Evolutionary conservation across 2,797 vertebrate species (phyloP).

Genomic region (Parambassis ranga): DNA sequence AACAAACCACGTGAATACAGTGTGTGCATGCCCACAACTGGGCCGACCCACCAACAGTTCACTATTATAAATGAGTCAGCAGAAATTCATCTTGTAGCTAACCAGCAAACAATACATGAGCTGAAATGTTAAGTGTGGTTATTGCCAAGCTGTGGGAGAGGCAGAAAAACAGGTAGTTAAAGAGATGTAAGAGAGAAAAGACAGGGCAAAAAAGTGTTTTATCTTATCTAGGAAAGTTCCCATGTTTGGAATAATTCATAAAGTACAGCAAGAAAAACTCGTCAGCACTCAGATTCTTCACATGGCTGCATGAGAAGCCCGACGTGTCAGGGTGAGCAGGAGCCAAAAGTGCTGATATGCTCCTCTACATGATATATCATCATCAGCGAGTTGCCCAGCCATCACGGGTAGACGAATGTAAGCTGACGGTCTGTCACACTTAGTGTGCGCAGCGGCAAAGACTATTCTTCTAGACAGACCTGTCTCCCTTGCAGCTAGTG

Average conservation of each 20-base stretch:
- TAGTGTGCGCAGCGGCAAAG: constrained; percentile 30
- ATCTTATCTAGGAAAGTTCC: not conserved
- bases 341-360: constrained; percentile 44
- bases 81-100: not conserved
- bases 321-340: constrained; percentile 13
- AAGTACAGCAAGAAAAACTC: not conserved
- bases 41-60: no score
- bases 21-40: no score
- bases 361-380: constrained; percentile 44
- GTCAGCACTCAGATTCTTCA: not conserved
- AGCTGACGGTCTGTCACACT: constrained; percentile 57
- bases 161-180: not conserved
- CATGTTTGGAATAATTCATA: constrained; percentile 8
- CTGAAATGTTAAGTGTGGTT: not conserved
- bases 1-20: no score
- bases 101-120: not conserved
- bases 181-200: not conserved
- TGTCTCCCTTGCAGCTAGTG: constrained; percentile 38
- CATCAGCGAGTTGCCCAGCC: constrained; percentile 18
- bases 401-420: constrained; percentile 30
- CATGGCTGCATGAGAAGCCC: not conserved
- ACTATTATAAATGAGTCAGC: no score
- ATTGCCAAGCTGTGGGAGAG: not conserved
- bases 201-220: not conserved
- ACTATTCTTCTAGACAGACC: constrained; percentile 48